These are phyloP conservation scores for Beroe forskalii DNA, from an alignment of 37 sponge, comb jelly and placozoan species.

Conservation along the genomic window DNA sequence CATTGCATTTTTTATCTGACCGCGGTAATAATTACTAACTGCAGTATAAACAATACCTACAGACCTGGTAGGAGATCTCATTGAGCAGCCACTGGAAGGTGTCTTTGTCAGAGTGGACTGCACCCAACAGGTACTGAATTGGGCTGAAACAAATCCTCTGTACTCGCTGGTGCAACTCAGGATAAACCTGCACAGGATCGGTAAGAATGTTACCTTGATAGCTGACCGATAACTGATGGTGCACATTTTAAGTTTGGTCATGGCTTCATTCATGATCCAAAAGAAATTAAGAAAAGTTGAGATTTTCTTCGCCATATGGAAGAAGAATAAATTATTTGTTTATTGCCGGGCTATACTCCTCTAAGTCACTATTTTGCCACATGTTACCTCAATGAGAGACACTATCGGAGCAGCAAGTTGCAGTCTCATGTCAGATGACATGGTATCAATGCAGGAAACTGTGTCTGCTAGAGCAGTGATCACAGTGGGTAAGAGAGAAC, in stretches of 20 bases:
- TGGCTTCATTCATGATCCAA: too few relatives aligned
- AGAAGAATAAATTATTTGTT: too few relatives aligned
- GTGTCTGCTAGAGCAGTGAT: constrained; percentile 35
- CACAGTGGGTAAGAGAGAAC: constrained; percentile 31
- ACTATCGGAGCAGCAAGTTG: constrained; percentile 14
- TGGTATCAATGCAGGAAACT: not conserved
- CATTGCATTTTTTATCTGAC: too few relatives aligned
- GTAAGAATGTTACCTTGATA: too few relatives aligned
- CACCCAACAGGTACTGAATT: constrained; percentile 18
- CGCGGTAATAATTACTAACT: too few relatives aligned
- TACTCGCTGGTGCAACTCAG: not conserved
- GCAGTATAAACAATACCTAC: too few relatives aligned
- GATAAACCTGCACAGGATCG: constrained; percentile 17
- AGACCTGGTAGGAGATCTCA: constrained; percentile 45
- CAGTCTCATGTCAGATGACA: constrained; percentile 20
- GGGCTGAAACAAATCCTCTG: not conserved
- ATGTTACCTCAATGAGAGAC: constrained; percentile 20
- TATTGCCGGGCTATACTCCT: too few relatives aligned
- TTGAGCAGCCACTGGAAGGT: constrained; percentile 52
- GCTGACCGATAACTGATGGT: too few relatives aligned
- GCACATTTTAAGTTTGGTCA: too few relatives aligned
- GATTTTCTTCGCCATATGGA: too few relatives aligned
- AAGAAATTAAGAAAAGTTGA: too few relatives aligned
- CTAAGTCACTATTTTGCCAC: too few relatives aligned
- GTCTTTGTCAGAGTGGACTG: constrained; percentile 2